These are phyloP conservation scores for Myotis daubentonii DNA, from an alignment of 2,797 vertebrate genomes.

Conservation along the genomic window DNA sequence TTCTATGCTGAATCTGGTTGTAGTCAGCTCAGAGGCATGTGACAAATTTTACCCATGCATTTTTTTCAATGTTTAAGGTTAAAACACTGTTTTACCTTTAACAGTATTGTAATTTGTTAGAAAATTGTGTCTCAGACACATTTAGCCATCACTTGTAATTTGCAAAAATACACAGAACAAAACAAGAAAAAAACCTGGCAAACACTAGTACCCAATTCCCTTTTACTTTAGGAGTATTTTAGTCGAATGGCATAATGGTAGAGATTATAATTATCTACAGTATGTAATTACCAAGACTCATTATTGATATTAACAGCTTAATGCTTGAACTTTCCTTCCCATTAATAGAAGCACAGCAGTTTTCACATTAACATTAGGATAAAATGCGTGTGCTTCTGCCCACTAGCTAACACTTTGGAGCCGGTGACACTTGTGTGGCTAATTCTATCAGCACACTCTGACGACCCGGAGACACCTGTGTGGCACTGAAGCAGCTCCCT, in stretches of 20 bases:
- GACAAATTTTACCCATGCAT: not conserved
- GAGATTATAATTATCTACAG: conserved; percentile 6
- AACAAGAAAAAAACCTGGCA: not conserved
- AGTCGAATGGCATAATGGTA: conserved; percentile 39
- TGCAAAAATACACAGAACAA: not conserved
- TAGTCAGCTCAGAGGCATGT: not conserved
- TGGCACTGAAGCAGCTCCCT: not conserved
- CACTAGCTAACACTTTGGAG: not conserved
- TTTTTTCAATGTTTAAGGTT: not conserved
- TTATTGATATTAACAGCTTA: conserved; percentile 38
- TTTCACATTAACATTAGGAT: not conserved
- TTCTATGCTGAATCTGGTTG: not conserved
- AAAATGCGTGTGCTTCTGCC: not conserved
- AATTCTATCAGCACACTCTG: not conserved
- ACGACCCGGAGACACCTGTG: not conserved
- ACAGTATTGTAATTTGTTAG: not conserved
- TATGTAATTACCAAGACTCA: conserved; percentile 15
- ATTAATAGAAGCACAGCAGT: not conserved
- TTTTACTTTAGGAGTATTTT: not conserved
- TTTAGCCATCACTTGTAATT: not conserved
- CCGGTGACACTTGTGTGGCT: not conserved
- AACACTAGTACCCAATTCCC: not conserved
- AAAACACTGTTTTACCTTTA: not conserved
- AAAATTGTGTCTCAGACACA: not conserved
- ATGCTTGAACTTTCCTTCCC: conserved; percentile 26